Evolutionary conservation across 2,113 vertebrate genomes (phyloP), one percentile per base, ranked within the genome.

Genomic region (Acanthochromis polyacanthus): DNA sequence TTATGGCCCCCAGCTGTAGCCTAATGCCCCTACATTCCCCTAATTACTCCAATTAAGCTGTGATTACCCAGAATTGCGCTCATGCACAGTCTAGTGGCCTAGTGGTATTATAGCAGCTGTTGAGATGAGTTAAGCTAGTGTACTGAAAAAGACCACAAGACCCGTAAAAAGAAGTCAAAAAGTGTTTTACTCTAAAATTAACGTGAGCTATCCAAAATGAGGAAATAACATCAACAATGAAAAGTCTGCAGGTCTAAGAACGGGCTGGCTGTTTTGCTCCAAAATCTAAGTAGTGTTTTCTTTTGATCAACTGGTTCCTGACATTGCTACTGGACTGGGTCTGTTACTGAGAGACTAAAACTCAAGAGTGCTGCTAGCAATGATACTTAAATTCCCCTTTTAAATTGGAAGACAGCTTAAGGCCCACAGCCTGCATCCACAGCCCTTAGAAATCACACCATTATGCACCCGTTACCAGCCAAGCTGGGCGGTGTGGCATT

Each of bases 21-120:
- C 88, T 91, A 91, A 94, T 90, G 84, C 92, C 83, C 89, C 73
- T 88, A 89, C 89, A 91, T 92, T 92, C 84, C 77, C 81, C 92
- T 93, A 94, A 93, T 95, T 94, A 94, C 92, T 90, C 84, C 88
- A 93, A 95, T 95, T 94, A 94, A 93, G 92, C 93, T 65, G 86
- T 88, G 92, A 95, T 94, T 93, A 94, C 91, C 91, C 90, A 93
- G 91, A 91, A 92, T 90, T 83, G 86, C 92, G 91, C 88, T 89
- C 89, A 91, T 78, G 85, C 85, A 88, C 89, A 93, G 87, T 91
- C 85, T 90, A 90, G 88, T 71, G 86, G 90, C 72, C 81, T 83
- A 43, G 79, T 77, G 58, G 82, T 84, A 89, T 80, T 80, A 91
- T 46, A 89, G 90, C 88, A 89, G 89, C 90, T 88, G 86, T 80